Evolutionary conservation across 2,113 vertebrate genomes (phyloP).

Genomic region (Limnothrissa miodon): DNA sequence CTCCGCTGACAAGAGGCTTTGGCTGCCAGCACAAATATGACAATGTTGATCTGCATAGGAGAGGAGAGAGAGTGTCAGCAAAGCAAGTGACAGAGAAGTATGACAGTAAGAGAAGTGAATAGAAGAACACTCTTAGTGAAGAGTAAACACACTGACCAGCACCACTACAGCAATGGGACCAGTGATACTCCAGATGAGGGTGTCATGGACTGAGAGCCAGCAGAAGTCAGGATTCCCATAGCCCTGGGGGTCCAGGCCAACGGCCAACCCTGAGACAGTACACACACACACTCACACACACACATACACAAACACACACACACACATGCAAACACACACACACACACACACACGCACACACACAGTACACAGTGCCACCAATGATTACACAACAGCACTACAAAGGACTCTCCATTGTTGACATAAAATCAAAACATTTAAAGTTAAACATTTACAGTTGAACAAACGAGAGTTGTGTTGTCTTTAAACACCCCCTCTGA

Average conservation of each 20-base stretch:
- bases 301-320: neutral
- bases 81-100: neutral
- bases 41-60: slow-evolving; percentile 75
- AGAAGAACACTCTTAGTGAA: neutral
- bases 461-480: neutral
- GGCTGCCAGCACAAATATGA: slow-evolving; percentile 78
- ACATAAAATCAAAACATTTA: neutral
- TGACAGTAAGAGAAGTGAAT: neutral
- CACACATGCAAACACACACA: too few relatives aligned
- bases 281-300: neutral
- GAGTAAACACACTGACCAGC: slow-evolving; percentile 54
- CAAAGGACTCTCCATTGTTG: neutral
- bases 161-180: slow-evolving; percentile 78
- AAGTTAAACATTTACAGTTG: slow-evolving; percentile 9
- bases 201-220: slow-evolving; percentile 86
- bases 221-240: slow-evolving; percentile 90
- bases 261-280: slow-evolving; percentile 74
- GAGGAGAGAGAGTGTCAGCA: neutral
- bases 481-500: neutral
- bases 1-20: slow-evolving; percentile 76
- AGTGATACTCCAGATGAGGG: slow-evolving; percentile 84
- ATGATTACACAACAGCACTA: slow-evolving; percentile 2
- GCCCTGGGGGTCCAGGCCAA: slow-evolving; percentile 86
- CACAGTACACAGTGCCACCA: neutral
- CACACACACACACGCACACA: neutral